Base-by-base conservation (phyloP, 2,797 vertebrate species). In the Anguilla megastoma region DNA sequence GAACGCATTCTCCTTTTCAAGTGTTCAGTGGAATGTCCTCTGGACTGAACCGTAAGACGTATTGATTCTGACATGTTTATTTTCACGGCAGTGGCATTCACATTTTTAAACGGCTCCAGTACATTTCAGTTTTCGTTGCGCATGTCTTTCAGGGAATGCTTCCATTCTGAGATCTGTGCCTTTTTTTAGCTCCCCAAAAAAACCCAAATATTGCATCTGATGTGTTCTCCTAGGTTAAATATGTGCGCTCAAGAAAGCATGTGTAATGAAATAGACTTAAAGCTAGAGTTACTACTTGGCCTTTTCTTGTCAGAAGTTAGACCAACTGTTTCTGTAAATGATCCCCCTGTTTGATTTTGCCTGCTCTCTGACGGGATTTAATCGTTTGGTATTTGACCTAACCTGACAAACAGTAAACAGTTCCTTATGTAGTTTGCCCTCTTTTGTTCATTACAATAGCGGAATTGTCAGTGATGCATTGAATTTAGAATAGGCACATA, bases 31-130 rank as follows among this genome's bases (percentile, higher is more conserved):
- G 89, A 94, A 91, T 89, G 85, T 95, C 95, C 91, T 94, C 91
- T 89, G 92, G 92, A 90, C 91, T 90, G 86, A 89, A 89, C 88
- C 63, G 74, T 91, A 85, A 89, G 91, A 91, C 90, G 84, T 93
- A 96, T 96, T 93, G 91, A 94, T 92, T 93, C 90, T 94, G 95
- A 96, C 95, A 94, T 96, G 95, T 96, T 96, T 96, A 96, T 95
- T 96, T 95, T 93, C 91, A 93, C 86, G 86, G 92, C 90, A 92
- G 90, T 93, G 90, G 89, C 92, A 87, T 93, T 92, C 90, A 88
- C 87, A 58, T 94, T 94, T 93, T 91, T 89, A 94, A 90, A n/a
- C 87, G 88, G 92, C 79, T 89, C 88, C 87, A 88, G 91, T 87
- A 50, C 86, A 89, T 92, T 91, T 86, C 86, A 89, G 91, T 88